These are phyloP conservation scores for Halichoerus grypus DNA, from an alignment of 2,113 vertebrate species.

Conservation along the genomic window DNA sequence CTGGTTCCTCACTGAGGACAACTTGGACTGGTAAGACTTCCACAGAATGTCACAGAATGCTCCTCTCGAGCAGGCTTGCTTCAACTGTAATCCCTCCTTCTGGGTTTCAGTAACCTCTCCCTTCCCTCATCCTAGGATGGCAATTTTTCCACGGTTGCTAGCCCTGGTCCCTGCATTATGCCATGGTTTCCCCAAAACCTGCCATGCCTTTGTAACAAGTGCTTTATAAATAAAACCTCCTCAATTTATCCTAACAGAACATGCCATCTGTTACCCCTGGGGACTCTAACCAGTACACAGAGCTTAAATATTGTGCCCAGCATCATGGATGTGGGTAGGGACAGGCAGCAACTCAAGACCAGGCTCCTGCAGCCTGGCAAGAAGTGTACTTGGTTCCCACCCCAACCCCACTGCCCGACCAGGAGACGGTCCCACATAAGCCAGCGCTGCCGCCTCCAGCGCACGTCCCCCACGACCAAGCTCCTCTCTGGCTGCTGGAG, in stretches of 20 bases:
- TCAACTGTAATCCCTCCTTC: background rate
- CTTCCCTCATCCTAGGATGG: background rate
- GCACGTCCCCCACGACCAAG: background rate
- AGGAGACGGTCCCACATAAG: background rate
- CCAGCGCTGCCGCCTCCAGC: background rate
- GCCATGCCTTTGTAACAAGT: background rate
- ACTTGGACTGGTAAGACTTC: background rate
- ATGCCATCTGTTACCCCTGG: background rate
- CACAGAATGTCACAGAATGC: background rate
- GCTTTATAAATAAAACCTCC: background rate
- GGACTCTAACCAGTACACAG: background rate
- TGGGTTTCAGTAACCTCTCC: background rate
- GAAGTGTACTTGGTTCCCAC: background rate
- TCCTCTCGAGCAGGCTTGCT: background rate
- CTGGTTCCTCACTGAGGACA: background rate
- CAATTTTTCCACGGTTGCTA: background rate
- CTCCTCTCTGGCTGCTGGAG: background rate
- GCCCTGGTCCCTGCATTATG: too few relatives aligned
- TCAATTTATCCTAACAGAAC: background rate
- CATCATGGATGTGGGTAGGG: too few relatives aligned
- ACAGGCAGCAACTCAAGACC: background rate
- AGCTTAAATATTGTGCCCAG: background rate
- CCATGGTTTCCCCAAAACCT: background rate
- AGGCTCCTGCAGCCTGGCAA: background rate
- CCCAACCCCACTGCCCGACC: accelerated